Evolutionary conservation across 2,797 vertebrate genomes (phyloP).

Genomic region (Arnoldichthys spilopterus): DNA sequence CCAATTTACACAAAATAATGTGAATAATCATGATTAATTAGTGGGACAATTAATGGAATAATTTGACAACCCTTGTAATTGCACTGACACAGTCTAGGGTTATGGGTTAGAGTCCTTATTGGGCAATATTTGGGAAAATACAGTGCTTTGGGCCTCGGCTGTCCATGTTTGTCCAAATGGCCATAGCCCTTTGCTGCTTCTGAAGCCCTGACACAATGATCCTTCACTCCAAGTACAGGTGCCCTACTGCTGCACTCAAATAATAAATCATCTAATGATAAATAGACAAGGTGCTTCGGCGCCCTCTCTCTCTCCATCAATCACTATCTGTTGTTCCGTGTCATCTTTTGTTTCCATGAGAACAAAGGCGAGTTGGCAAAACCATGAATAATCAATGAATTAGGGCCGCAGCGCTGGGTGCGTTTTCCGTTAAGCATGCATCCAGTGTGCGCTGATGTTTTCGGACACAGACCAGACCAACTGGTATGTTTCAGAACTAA

Average conservation of each 20-base stretch:
- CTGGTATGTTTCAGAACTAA: neutral
- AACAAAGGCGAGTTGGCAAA: slow-evolving; percentile 32
- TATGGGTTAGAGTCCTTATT: no score
- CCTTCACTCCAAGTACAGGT: slow-evolving; percentile 10
- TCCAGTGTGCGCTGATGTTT: neutral
- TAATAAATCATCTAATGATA: slow-evolving; percentile 41
- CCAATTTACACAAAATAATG: no score
- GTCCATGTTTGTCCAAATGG: neutral
- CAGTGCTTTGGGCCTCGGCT: neutral
- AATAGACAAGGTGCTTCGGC: slow-evolving; percentile 12
- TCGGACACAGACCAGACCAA: neutral
- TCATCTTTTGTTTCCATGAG: slow-evolving; percentile 38
- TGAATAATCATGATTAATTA: no score
- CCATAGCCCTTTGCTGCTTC: neutral
- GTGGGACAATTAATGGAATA: no score
- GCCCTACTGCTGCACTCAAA: neutral
- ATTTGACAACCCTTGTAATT: no score
- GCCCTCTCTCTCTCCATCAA: slow-evolving; percentile 27
- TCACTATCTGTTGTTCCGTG: slow-evolving; percentile 33
- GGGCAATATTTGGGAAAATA: no score
- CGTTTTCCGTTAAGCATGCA: neutral
- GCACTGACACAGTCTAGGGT: no score
- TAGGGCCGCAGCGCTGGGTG: neutral
- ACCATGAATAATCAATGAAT: slow-evolving; percentile 35
- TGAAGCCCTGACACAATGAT: neutral